These are phyloP conservation scores for Rhodinocichla rosea DNA, from an alignment of 2,113 vertebrate species.

Conservation along the genomic window DNA sequence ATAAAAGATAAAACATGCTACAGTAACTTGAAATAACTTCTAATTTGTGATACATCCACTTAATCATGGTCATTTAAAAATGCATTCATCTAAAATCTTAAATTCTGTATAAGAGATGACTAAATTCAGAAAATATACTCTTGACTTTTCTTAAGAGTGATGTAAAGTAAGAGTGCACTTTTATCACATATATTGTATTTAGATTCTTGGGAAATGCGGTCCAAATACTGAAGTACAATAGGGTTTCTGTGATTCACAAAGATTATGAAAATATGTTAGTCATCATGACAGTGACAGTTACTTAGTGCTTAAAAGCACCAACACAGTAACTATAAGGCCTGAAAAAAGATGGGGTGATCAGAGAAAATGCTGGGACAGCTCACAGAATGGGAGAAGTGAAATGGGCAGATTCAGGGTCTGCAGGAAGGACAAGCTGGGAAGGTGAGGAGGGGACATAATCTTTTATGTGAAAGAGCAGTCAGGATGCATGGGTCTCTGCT, in stretches of 20 bases:
- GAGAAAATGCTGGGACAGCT: neutral
- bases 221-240: neutral
- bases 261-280: neutral
- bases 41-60: constrained; percentile 28
- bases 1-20: constrained; percentile 40
- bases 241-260: neutral
- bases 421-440: neutral
- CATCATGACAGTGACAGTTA: neutral
- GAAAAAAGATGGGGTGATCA: neutral
- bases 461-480: neutral
- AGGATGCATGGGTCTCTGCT: neutral
- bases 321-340: neutral
- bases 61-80: constrained; percentile 13
- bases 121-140: neutral
- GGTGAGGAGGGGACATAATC: neutral
- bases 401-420: neutral
- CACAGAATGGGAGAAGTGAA: neutral
- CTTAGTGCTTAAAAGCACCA: neutral
- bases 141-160: neutral
- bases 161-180: neutral
- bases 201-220: neutral
- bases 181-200: neutral
- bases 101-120: neutral
- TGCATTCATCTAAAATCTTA: neutral
- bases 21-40: constrained; percentile 37